Conservation (phyloP, 64 coral and sea anemone genomes). For the Dendronephthya gigantea region DNA sequence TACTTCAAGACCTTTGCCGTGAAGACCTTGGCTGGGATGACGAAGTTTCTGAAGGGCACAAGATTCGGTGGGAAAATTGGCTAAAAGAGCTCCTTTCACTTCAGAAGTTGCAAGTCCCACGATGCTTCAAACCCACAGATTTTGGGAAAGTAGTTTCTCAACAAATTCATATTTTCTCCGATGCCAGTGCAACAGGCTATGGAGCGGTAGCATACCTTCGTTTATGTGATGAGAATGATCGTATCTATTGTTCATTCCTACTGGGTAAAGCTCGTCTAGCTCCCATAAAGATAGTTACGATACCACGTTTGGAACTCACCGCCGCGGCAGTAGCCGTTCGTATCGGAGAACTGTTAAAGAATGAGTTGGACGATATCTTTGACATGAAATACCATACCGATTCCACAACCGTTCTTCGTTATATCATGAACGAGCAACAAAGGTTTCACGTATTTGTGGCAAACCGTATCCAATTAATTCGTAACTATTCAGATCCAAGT, state of each 20-base stretch:
- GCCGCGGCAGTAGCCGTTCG: neutral
- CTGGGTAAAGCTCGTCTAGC: neutral
- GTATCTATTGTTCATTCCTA: neutral
- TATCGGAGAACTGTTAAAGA: neutral
- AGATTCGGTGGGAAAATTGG: neutral
- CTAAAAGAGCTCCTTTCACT: neutral
- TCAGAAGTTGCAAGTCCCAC: neutral
- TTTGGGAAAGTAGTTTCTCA: slow-evolving; percentile 7
- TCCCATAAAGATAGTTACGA: neutral
- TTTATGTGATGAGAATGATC: neutral
- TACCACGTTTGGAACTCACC: slow-evolving; percentile 7
- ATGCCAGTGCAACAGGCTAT: neutral
- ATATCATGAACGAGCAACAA: neutral
- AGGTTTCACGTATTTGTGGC: neutral
- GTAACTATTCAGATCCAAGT: neutral
- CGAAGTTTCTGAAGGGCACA: neutral
- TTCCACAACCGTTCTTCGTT: neutral
- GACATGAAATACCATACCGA: neutral
- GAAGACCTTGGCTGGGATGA: neutral
- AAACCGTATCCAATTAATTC: slow-evolving; percentile 2
- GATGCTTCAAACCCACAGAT: neutral
- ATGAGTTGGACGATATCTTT: neutral
- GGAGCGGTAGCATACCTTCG: slow-evolving; percentile 13
- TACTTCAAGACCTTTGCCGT: slow-evolving; percentile 6
- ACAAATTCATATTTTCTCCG: slow-evolving; percentile 1